Evolutionary conservation across 2,113 vertebrate species (phyloP).

Genomic region (Muntiacus reevesi): DNA sequence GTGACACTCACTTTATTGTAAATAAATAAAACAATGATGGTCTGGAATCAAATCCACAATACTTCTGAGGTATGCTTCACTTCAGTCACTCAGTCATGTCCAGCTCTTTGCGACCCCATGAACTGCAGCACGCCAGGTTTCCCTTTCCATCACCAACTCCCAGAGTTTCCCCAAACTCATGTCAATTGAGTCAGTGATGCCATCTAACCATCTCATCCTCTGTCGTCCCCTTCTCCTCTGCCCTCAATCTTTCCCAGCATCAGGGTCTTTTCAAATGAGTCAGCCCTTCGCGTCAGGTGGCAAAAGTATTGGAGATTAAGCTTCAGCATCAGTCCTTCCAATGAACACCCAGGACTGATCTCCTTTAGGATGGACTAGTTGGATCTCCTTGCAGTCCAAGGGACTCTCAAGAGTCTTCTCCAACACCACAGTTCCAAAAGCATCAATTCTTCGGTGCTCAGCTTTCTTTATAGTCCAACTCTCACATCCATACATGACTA

Average conservation of each 20-base stretch:
- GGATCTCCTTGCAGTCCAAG: background rate
- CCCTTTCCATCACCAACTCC: background rate
- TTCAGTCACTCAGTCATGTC: background rate
- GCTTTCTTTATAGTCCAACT: background rate
- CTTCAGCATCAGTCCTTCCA: background rate
- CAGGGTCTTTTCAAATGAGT: background rate
- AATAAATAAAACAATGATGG: background rate
- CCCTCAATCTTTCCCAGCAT: background rate
- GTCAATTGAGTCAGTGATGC: background rate
- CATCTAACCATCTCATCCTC: background rate
- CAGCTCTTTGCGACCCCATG: background rate
- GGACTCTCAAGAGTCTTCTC: background rate
- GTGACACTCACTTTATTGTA: background rate
- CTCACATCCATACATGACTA: background rate
- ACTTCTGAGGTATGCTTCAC: background rate
- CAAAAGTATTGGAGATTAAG: background rate
- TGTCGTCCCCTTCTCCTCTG: background rate
- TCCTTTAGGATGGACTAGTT: background rate
- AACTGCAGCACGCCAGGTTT: background rate
- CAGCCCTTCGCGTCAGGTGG: fast-evolving
- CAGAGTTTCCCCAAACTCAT: fast-evolving
- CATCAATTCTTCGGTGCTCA: background rate
- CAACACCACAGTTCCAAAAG: background rate
- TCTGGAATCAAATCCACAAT: background rate
- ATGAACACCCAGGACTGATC: background rate